Evolutionary conservation across 2,797 vertebrate genomes (phyloP), one percentile per base, ranked within the genome.

Genomic region (Sorex maritimensis): DNA sequence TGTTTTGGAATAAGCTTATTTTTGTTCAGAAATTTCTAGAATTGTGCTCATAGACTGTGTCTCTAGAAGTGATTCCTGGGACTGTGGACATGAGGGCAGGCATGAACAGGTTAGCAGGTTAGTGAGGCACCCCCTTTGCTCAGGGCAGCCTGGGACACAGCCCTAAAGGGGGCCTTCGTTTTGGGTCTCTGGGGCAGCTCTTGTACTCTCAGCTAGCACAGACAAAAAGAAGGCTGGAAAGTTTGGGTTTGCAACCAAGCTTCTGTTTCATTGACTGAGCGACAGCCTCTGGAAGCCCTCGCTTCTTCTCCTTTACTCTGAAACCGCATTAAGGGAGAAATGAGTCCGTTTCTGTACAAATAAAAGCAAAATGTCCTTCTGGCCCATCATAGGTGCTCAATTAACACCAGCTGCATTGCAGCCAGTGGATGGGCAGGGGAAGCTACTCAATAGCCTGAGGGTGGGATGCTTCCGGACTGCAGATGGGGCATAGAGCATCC

Each of bases 11-110:
- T 28, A 61, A 3, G n/a, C 6, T 86, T 83, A 24, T 24, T 69
- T 73, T 58, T 28, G 4, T 30, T 19, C 34, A 85, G 52, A 83
- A 58, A 71, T 68, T 90, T 83, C 68, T 75, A 34, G 46, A 92
- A 81, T 24, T 28, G 38, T 34, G 5, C 24, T 69, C 14, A 81
- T 5, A 90, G 73, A 63, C 87, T 24, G 11, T 46, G 6, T 23
- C 68, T 9, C 28, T 3, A 68, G 85, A 92, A 26, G 41, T 15
- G 12, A 80, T 9, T 8, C 26, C 44, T 83, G 11, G 24, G 52
- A 73, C 17, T 17, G 13, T 7, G 23, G 55, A 38, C n/a, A 21
- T 6, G 77, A 89, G 24, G 21, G 34, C 26, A 38, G 52, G 0
- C 68, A 34, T 7, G 44, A 34, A 9, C n/a, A 41, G 12, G 19